These are phyloP conservation scores for Hydropsyche betteni DNA, from an alignment of 2,888 invertebrate genomes.

Conservation along the genomic window DNA sequence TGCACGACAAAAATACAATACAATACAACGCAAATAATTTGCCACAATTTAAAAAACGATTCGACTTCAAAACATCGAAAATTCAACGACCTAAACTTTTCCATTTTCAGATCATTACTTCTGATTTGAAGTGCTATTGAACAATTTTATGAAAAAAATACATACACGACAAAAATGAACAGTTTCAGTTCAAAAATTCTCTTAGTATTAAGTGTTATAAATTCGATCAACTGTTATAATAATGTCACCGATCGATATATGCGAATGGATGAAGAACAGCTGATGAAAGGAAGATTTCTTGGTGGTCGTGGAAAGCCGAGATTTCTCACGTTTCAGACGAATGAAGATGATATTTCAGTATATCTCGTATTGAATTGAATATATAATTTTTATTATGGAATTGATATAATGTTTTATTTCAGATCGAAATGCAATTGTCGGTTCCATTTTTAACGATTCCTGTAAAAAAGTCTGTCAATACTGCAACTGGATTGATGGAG, in stretches of 20 bases:
- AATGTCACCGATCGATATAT: slow-evolving; percentile 55
- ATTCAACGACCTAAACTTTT: no score
- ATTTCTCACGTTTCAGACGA: slow-evolving; percentile 67
- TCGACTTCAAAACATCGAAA: no score
- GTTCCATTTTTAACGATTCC: slow-evolving; percentile 76
- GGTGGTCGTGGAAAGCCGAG: slow-evolving; percentile 56
- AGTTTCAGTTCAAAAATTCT: no score
- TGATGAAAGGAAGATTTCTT: slow-evolving; percentile 52
- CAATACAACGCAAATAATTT: no score
- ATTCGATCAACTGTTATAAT: slow-evolving; percentile 49
- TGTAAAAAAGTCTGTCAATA: slow-evolving; percentile 64
- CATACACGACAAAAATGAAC: no score
- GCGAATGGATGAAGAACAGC: slow-evolving; percentile 55
- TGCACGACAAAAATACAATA: no score
- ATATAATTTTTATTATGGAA: no score
- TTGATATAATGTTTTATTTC: slow-evolving; percentile 53
- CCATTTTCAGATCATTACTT: no score
- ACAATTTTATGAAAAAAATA: no score
- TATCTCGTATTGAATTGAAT: slow-evolving; percentile 53
- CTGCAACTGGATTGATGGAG: slow-evolving; percentile 55
- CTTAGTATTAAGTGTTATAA: no score
- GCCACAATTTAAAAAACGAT: no score
- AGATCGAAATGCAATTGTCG: slow-evolving; percentile 73
- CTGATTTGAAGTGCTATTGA: no score
- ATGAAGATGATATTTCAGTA: slow-evolving; percentile 66